phyloP scores from a whole-genome alignment of 1,140 invertebrate species.

The Polyergus mexicanus region DNA sequence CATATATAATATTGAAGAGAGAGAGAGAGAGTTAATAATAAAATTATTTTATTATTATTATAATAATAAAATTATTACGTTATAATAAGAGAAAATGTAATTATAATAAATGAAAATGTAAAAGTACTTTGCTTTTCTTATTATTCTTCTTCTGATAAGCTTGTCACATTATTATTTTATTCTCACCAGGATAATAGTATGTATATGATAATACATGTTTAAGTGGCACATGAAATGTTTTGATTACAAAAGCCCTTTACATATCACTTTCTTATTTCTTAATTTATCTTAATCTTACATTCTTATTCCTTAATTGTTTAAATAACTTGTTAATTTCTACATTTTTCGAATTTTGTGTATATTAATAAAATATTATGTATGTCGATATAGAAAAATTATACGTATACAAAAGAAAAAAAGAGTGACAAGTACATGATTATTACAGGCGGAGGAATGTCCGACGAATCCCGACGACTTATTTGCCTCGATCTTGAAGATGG shows the following conservation, averaged over 20 bases:
- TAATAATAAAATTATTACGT: not conserved
- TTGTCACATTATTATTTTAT: not conserved
- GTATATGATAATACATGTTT: not conserved
- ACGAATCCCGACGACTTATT: slow-evolving; percentile 78
- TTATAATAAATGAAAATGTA: no score
- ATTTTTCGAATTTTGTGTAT: not conserved
- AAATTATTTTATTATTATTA: not conserved
- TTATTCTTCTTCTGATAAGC: not conserved
- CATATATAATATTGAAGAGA: not conserved
- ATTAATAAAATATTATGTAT: no score
- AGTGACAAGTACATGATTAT: slow-evolving; percentile 20
- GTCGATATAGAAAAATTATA: not conserved
- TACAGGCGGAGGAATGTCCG: slow-evolving; percentile 79
- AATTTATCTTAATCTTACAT: not conserved
- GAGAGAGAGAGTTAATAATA: not conserved
- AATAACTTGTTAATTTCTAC: not conserved
- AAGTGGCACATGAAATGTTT: not conserved
- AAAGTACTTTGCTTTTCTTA: not conserved
- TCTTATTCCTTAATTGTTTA: no score
- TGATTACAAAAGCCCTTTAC: not conserved
- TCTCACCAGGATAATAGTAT: not conserved
- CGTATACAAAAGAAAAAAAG: no score
- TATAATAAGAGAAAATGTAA: not conserved
- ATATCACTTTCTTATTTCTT: not conserved
- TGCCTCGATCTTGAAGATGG: slow-evolving; percentile 80